Percentiles rank a stretch among this genome's conserved stretches.
phyloP scores from a whole-genome alignment of 2,888 invertebrate species.

The Formica aserva region DNA sequence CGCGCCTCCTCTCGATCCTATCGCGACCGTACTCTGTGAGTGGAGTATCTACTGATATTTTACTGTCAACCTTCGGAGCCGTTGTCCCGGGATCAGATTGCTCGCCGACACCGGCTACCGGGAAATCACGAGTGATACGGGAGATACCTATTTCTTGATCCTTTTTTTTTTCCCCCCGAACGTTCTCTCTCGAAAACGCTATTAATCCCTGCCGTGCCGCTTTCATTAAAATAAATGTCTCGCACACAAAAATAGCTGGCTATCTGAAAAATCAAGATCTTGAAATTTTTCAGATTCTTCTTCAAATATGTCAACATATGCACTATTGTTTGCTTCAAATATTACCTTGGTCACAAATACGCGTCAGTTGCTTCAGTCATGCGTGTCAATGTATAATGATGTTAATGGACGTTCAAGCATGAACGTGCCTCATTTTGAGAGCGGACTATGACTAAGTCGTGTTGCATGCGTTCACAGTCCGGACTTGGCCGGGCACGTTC shows the following conservation, averaged over 20 bases:
- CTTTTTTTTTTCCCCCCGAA: neutral
- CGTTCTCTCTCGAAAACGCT: neutral
- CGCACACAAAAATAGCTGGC: neutral
- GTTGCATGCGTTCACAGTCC: constrained; percentile 27
- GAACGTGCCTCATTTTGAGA: constrained; percentile 33
- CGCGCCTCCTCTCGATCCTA: constrained; percentile 66
- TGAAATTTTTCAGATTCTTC: neutral
- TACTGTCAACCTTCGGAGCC: constrained; percentile 85
- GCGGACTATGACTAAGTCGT: constrained; percentile 23
- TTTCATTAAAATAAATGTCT: neutral
- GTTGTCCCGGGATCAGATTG: constrained; percentile 84
- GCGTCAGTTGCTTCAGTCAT: neutral
- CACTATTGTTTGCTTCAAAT: neutral
- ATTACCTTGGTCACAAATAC: neutral
- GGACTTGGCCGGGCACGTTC: constrained; percentile 28
- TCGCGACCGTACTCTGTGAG: constrained; percentile 66
- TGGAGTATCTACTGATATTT: constrained; percentile 83
- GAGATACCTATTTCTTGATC: constrained; percentile 15
- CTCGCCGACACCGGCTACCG: constrained; percentile 79
- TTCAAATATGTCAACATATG: neutral
- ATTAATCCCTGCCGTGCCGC: neutral
- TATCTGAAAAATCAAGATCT: neutral
- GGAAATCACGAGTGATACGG: constrained; percentile 78
- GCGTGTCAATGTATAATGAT: constrained; percentile 12
- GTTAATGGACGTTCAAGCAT: constrained; percentile 26